These are phyloP conservation scores for Scaptomyza hsui DNA, from an alignment of 1,140 invertebrate species.

Conservation along the genomic window DNA sequence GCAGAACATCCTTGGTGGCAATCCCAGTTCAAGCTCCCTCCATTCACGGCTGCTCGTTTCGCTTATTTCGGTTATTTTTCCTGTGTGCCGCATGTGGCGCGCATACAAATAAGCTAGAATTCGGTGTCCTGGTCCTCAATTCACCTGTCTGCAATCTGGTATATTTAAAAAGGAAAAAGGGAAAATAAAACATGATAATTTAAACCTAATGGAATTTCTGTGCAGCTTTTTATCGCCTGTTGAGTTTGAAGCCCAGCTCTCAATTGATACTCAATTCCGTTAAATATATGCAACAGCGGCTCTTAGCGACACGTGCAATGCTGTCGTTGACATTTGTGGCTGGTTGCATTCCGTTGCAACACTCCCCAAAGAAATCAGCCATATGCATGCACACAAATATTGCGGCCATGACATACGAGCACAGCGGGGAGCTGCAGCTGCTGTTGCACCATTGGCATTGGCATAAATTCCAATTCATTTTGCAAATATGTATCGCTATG, in stretches of 20 bases:
- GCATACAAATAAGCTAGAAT: constrained; percentile 66
- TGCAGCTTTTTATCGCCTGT: constrained; percentile 25
- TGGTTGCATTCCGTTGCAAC: neutral
- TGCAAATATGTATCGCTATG: constrained; percentile 70
- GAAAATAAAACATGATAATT: constrained; percentile 72
- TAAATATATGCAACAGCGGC: constrained; percentile 32
- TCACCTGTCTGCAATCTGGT: constrained; percentile 42
- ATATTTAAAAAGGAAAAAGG: constrained; percentile 26
- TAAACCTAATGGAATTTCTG: constrained; percentile 64
- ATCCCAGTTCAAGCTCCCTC: neutral
- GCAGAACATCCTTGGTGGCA: constrained; percentile 10
- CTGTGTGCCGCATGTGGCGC: constrained; percentile 55
- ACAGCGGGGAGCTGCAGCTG: constrained; percentile 7
- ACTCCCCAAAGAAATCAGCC: constrained; percentile 61
- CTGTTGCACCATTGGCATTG: constrained; percentile 29
- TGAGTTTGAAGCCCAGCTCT: constrained; percentile 50
- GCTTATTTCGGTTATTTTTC: constrained; percentile 73
- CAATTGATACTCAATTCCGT: constrained; percentile 37
- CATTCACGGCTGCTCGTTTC: constrained; percentile 34
- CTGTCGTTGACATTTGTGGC: constrained; percentile 27
- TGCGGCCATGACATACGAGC: constrained; percentile 26
- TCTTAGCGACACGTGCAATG: neutral
- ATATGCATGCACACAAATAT: constrained; percentile 47
- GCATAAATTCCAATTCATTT: constrained; percentile 75
- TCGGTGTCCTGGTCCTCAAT: neutral